Percentiles rank a stretch among this genome's conserved stretches.
Evolutionary conservation across 2,888 invertebrate species (phyloP).

Genomic region (Ennomos fuscantarius): DNA sequence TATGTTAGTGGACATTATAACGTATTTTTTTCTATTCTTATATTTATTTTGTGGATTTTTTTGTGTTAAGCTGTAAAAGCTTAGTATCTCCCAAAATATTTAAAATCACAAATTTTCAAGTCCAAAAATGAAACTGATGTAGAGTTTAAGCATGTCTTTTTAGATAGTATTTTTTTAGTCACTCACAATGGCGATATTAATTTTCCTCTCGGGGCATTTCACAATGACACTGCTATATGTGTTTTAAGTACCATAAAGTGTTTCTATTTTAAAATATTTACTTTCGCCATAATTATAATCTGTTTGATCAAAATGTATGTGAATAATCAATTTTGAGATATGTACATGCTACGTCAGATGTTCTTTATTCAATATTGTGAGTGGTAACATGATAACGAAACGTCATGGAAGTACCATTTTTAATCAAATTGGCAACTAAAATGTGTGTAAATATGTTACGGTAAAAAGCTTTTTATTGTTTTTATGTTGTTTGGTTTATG

Average conservation of each 20-base stretch:
- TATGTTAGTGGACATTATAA: too few species aligned
- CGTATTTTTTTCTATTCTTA: too few species aligned
- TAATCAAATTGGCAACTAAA: conserved; percentile 20
- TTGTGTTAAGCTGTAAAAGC: too few species aligned
- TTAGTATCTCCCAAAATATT: background rate
- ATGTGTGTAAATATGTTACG: conserved; percentile 3
- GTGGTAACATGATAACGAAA: too few species aligned
- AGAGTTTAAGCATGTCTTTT: conserved; percentile 1
- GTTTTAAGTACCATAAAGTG: too few species aligned
- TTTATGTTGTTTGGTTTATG: conserved; percentile 15
- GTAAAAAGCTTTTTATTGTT: conserved; percentile 22
- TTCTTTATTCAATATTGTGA: too few species aligned
- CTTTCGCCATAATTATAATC: too few species aligned
- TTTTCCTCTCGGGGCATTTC: background rate
- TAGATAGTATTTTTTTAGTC: background rate
- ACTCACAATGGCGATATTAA: background rate
- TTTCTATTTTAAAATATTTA: too few species aligned
- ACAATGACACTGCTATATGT: background rate
- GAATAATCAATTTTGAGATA: too few species aligned
- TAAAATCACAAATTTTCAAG: conserved; percentile 1
- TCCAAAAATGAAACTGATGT: background rate
- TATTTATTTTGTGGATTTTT: too few species aligned
- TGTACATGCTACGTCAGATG: too few species aligned
- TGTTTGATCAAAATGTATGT: too few species aligned
- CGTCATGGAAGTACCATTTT: background rate